Conservation (phyloP, 2,888 invertebrate genomes). For the Dicycla oo region DNA sequence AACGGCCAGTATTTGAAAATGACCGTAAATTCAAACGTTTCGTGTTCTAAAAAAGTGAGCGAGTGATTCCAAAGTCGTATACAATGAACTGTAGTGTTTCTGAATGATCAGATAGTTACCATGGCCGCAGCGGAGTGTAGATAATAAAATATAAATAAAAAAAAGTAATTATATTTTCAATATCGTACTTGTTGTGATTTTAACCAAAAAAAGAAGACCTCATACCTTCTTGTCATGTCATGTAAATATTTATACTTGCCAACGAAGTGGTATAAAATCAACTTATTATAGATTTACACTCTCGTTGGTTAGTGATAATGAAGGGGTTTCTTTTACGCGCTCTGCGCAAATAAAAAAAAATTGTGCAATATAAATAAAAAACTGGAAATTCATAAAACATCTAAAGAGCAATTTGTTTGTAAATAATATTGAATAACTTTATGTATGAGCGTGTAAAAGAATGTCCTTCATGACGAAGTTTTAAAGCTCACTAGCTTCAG, state of each 20-base stretch:
- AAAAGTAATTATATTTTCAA: slow-evolving; percentile 82
- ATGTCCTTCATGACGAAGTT: slow-evolving; percentile 54
- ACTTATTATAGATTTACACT: slow-evolving; percentile 46
- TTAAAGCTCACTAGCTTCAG: slow-evolving; percentile 60
- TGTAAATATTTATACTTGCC: slow-evolving; percentile 77
- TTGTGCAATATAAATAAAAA: slow-evolving; percentile 19
- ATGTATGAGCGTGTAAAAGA: slow-evolving; percentile 55
- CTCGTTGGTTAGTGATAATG: slow-evolving; percentile 56
- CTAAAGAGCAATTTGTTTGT: slow-evolving; percentile 30
- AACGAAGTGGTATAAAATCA: slow-evolving; percentile 50
- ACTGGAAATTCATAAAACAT: slow-evolving; percentile 2
- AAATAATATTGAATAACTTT: slow-evolving; percentile 42
- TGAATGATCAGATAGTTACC: slow-evolving; percentile 49
- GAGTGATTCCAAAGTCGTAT: slow-evolving; percentile 57
- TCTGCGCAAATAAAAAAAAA: slow-evolving; percentile 5
- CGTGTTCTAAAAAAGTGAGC: slow-evolving; percentile 49
- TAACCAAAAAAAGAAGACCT: slow-evolving; percentile 87
- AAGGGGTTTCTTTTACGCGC: slow-evolving; percentile 55
- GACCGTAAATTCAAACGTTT: slow-evolving; percentile 36
- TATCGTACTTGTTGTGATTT: slow-evolving; percentile 88
- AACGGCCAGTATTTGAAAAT: slow-evolving; percentile 15
- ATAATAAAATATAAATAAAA: slow-evolving; percentile 70
- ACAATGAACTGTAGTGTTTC: slow-evolving; percentile 62
- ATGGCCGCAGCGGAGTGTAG: slow-evolving; percentile 77
- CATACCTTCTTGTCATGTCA: slow-evolving; percentile 79